Evolutionary conservation across 2,888 invertebrate species (phyloP).

Genomic region (Temnothorax rugatulus): DNA sequence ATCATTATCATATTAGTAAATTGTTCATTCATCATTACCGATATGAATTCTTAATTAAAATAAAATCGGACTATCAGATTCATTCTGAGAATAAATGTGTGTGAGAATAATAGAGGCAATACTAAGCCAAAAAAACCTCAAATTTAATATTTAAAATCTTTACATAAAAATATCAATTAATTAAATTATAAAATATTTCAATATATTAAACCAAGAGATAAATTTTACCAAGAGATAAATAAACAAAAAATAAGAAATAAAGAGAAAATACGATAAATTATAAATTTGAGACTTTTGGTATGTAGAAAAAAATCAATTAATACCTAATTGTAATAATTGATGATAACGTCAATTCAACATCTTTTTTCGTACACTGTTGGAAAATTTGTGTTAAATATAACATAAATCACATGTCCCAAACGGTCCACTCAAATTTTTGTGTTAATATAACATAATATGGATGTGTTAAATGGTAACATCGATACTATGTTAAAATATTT

Average conservation of each 20-base stretch:
- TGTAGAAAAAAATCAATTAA: slow-evolving; percentile 30
- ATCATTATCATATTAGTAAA: not conserved
- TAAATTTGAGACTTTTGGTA: slow-evolving; percentile 9
- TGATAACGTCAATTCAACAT: slow-evolving; percentile 32
- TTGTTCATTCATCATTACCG: slow-evolving; percentile 1
- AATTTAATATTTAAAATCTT: not conserved
- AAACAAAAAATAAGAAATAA: not conserved
- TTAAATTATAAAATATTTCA: not conserved
- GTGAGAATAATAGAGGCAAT: slow-evolving; percentile 24
- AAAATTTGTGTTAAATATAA: no score
- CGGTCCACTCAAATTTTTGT: no score
- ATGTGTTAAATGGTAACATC: no score
- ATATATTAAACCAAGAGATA: not conserved
- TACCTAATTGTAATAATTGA: slow-evolving; percentile 9
- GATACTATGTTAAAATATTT: no score
- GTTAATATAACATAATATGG: no score
- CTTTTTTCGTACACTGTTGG: not conserved
- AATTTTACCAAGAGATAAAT: not conserved
- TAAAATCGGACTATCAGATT: not conserved
- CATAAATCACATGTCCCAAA: no score
- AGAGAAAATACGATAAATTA: not conserved
- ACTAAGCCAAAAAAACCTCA: slow-evolving; percentile 6
- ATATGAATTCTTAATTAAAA: not conserved
- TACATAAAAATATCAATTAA: not conserved
- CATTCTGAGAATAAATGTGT: not conserved